Conservation (phyloP, 1,140 invertebrate species). For the Grapholita molesta region DNA sequence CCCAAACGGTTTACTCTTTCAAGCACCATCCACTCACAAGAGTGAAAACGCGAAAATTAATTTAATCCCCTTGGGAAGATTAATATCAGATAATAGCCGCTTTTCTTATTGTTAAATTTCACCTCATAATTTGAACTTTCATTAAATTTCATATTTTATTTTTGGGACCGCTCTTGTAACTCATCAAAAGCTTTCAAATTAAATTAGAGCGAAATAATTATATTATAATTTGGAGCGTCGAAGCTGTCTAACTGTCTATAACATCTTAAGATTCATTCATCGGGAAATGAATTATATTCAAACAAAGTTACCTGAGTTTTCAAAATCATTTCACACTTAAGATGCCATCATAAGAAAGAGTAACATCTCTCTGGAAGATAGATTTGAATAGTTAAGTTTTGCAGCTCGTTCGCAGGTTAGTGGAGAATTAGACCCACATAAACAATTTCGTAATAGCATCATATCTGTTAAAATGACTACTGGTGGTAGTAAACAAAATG, state of each 20-base stretch:
- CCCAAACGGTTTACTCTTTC: slow-evolving; percentile 63
- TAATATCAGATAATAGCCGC: slow-evolving; percentile 54
- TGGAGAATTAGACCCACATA: too few species aligned
- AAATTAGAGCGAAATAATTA: neutral
- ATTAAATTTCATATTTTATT: slow-evolving; percentile 18
- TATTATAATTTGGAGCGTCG: neutral
- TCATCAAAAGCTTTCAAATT: neutral
- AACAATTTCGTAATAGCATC: neutral
- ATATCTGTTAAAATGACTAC: neutral
- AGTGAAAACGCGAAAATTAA: slow-evolving; percentile 67
- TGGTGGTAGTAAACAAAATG: neutral
- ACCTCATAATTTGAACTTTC: slow-evolving; percentile 16
- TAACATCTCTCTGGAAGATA: neutral
- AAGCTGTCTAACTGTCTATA: neutral
- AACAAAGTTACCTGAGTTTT: neutral
- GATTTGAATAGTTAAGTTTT: too few species aligned
- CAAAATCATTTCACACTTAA: neutral
- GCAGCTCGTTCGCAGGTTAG: too few species aligned
- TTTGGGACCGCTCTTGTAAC: neutral
- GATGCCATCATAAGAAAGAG: neutral
- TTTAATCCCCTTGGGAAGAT: slow-evolving; percentile 57
- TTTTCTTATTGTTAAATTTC: slow-evolving; percentile 20
- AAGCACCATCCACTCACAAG: slow-evolving; percentile 50
- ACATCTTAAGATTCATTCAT: neutral
- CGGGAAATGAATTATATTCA: neutral